phyloP scores from a whole-genome alignment of 92 coral and sea anemone genomes.

The Epizoanthus rinbou region DNA sequence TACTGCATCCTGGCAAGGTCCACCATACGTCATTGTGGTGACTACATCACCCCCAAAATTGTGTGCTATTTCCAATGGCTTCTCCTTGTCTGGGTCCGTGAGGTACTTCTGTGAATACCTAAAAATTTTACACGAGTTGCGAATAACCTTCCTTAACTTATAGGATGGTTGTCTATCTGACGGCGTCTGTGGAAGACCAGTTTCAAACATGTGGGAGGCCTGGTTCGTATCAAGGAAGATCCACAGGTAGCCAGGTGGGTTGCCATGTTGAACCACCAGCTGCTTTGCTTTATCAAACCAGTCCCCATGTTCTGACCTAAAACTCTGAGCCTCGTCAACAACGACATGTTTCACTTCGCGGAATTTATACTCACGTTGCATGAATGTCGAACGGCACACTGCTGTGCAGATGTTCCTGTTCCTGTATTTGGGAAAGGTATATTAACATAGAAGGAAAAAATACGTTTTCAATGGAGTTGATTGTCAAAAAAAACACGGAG shows the following conservation, averaged over 20 bases:
- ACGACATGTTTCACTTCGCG: background rate
- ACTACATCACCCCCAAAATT: background rate
- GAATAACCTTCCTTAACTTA: background rate
- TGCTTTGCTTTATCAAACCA: background rate
- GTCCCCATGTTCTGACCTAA: background rate
- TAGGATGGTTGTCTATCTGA: background rate
- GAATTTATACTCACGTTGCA: background rate
- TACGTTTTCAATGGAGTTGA: no score
- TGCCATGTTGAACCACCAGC: background rate
- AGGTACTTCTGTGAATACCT: background rate
- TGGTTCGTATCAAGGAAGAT: background rate
- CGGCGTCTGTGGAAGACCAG: slow-evolving; percentile 1
- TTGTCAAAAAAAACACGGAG: no score
- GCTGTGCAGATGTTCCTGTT: background rate
- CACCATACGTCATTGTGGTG: background rate
- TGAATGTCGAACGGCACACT: slow-evolving; percentile 6
- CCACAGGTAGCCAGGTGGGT: slow-evolving; percentile 12
- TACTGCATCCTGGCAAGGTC: background rate
- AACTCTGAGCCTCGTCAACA: slow-evolving; percentile 22
- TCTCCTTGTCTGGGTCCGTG: background rate
- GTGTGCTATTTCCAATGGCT: background rate
- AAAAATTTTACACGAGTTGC: background rate
- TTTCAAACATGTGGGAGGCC: background rate
- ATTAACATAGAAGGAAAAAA: no score
- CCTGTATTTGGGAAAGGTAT: background rate